Evolutionary conservation across 37 sponge, comb jelly and placozoan genomes (phyloP).

Genomic region (Halisarca cf. caerulea): DNA sequence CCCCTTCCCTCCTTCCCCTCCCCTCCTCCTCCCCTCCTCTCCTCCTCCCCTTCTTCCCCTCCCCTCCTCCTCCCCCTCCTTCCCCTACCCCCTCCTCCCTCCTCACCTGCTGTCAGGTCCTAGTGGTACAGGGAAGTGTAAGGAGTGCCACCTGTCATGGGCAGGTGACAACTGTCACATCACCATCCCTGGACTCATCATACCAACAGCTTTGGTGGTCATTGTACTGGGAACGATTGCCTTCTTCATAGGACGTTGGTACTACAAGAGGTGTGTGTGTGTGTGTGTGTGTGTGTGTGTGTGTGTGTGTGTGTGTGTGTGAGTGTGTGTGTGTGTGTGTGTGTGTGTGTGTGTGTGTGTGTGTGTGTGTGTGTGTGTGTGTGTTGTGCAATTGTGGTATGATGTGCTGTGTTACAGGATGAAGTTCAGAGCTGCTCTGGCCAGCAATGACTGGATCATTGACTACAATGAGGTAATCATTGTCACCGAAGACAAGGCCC

Average conservation of each 20-base stretch:
- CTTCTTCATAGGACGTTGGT: slow-evolving; percentile 38
- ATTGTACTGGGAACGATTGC: neutral
- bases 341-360: neutral
- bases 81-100: neutral
- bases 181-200: slow-evolving; percentile 39
- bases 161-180: slow-evolving; percentile 50
- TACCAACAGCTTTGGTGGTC: slow-evolving; percentile 31
- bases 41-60: no score
- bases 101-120: slow-evolving; percentile 38
- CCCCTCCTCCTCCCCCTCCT: no score
- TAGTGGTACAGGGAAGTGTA: slow-evolving; percentile 45
- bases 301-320: neutral
- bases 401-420: slow-evolving; percentile 3
- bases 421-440: slow-evolving; percentile 65
- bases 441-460: slow-evolving; percentile 67
- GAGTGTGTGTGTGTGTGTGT: neutral
- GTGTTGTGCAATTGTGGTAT: neutral
- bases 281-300: neutral
- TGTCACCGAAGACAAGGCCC: slow-evolving; percentile 24
- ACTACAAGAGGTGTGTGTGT: slow-evolving; percentile 38
- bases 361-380: neutral
- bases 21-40: no score
- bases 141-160: slow-evolving; percentile 30
- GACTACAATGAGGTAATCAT: slow-evolving; percentile 54
- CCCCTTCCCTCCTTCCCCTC: no score